Evolutionary conservation across 2,113 vertebrate species (phyloP).

Genomic region (Nannospalax galili): DNA sequence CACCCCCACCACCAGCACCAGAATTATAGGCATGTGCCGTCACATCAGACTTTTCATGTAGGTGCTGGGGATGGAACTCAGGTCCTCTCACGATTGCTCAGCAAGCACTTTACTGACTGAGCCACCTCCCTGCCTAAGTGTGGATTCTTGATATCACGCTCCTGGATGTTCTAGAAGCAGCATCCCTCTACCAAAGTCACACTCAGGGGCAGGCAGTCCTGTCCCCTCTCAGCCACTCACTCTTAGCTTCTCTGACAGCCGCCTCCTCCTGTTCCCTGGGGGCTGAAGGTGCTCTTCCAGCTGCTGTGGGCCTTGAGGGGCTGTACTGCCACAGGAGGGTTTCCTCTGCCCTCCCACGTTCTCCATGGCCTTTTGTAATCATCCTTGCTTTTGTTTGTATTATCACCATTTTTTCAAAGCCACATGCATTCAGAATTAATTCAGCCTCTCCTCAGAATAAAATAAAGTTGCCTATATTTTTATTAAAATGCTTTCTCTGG

Average conservation of each 20-base stretch:
- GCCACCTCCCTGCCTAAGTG: too few relatives aligned
- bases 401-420: neutral
- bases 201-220: neutral
- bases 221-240: too few relatives aligned
- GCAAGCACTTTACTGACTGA: too few relatives aligned
- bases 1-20: too few relatives aligned
- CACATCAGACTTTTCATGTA: too few relatives aligned
- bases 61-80: too few relatives aligned
- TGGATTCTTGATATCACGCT: neutral
- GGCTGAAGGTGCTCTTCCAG: neutral
- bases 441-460: neutral
- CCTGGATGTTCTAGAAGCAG: neutral
- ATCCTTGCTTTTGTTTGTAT: neutral
- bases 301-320: neutral
- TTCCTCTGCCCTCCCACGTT: too few relatives aligned
- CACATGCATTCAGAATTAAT: neutral
- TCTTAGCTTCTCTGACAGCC: neutral
- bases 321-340: neutral
- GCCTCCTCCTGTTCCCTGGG: neutral
- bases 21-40: too few relatives aligned
- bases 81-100: too few relatives aligned
- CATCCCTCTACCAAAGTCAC: neutral
- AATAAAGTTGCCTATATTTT: neutral
- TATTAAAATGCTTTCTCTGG: too few relatives aligned
- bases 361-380: neutral